These are phyloP conservation scores for Syngnathus rostellatus DNA, from an alignment of 2,797 vertebrate genomes.

Conservation along the genomic window DNA sequence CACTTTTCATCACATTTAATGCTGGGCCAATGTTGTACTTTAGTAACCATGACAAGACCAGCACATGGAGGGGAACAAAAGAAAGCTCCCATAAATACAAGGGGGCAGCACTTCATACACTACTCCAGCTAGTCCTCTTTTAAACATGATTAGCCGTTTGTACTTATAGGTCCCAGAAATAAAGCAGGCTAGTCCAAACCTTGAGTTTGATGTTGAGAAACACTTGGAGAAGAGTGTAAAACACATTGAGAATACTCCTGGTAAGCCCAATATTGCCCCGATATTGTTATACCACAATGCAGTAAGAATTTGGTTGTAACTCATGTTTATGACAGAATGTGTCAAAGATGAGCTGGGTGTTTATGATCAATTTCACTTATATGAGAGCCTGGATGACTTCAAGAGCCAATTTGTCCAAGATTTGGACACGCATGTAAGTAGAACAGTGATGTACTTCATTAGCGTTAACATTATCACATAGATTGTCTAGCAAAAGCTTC, in stretches of 20 bases:
- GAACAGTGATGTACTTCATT: background rate
- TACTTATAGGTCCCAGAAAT: constrained; percentile 31
- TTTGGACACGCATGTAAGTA: background rate
- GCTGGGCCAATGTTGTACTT: too few relatives aligned
- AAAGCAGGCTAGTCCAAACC: constrained; percentile 13
- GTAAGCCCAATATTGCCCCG: constrained; percentile 47
- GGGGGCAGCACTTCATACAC: too few relatives aligned
- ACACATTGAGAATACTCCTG: constrained; percentile 67
- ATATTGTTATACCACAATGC: background rate
- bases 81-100: too few relatives aligned
- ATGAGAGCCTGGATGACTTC: background rate
- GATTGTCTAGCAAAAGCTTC: background rate
- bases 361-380: background rate
- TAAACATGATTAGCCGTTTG: background rate
- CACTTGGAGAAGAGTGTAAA: constrained; percentile 90
- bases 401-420: background rate
- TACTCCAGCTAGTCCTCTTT: background rate
- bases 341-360: background rate
- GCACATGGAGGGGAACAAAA: too few relatives aligned
- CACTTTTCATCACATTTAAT: too few relatives aligned
- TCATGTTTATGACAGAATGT: background rate
- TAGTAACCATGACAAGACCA: constrained; percentile 48
- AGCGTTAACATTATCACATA: background rate
- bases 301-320: background rate
- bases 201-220: constrained; percentile 61